phyloP scores from a whole-genome alignment of 2,113 vertebrate genomes.

The Chlamydotis undulata region DNA sequence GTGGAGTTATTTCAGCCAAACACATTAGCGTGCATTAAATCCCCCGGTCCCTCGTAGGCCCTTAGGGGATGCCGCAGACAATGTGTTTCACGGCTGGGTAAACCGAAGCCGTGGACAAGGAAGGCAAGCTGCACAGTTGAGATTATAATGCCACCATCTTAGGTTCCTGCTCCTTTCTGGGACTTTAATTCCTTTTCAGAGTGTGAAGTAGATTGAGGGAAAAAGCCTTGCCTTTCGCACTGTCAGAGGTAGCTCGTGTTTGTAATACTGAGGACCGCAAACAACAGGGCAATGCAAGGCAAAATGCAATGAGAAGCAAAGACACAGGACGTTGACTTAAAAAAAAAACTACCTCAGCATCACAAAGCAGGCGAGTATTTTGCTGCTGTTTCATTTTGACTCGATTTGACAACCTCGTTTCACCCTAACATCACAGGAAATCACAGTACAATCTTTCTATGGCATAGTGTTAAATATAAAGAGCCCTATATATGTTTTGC shows the following conservation, averaged over 20 bases:
- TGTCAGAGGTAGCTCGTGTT: background rate
- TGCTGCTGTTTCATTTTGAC: background rate
- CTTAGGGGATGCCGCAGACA: background rate
- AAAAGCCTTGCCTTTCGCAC: background rate
- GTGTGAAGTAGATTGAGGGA: background rate
- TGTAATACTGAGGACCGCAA: background rate
- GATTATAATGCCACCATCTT: background rate
- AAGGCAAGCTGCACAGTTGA: background rate
- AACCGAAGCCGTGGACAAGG: background rate
- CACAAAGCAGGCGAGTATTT: background rate
- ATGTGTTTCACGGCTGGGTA: background rate
- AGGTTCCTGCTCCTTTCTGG: background rate
- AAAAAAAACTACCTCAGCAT: background rate
- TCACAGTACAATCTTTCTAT: background rate
- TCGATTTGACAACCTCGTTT: constrained; percentile 23
- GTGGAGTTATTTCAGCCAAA: background rate
- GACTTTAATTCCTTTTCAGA: background rate
- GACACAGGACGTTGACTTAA: background rate
- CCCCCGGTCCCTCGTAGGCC: background rate
- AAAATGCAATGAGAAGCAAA: background rate
- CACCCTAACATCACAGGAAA: background rate
- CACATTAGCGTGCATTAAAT: background rate
- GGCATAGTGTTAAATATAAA: background rate
- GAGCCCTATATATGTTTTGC: background rate
- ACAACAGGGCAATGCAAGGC: background rate